Base-by-base conservation (phyloP, 1,140 invertebrate genomes). In the Paralvinella palmiformis region DNA sequence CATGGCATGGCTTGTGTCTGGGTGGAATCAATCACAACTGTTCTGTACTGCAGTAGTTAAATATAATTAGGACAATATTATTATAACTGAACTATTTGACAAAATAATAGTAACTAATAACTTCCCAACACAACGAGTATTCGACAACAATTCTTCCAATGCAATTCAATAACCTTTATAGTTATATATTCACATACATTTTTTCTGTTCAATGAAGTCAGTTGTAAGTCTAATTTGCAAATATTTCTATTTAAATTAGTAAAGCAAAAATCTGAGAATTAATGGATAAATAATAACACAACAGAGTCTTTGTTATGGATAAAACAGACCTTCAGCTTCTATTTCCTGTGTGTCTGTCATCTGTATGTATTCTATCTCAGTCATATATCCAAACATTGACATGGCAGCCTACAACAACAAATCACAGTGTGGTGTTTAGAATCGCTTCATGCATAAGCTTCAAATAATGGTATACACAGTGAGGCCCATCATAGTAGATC, bases 311-410 rank as follows among this genome's bases (percentile, higher is more conserved):
- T 52, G 41, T 35, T 37, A 35, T 20, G 7, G 7, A 41, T 59
- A 20, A 59, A 41, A 27, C 62, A 48, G 71, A 82, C 79, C 92
- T 70, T 88, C 85, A 0, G 90, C 91, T 81, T 93, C 89, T 57
- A 98, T 88, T 69, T 89, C 85, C 71, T 89, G 84, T n/a, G 85
- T 85, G 69, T 88, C 83, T 69, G 84, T 84, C 64, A 94, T 90
- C 71, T 94, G 87, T 0, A 98, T 91, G 64, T 85, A 88, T 0
- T 89, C 85, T 63, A 96, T 83, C 70, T 97, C 93, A 60, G 95
- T 97, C 90, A 97, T 98, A 76, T 98, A 98, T 4, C 86, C 91
- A 83, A 93, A 98, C 94, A 99, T 97, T 0, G 91, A 89, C 71
- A 93, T 87, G 3, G 90, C 93, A 75, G 90, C 91, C 73, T 82